Evolutionary conservation across 2,113 vertebrate species (phyloP), one percentile per base, ranked within the genome.

Genomic region (Rhipidura dahli): DNA sequence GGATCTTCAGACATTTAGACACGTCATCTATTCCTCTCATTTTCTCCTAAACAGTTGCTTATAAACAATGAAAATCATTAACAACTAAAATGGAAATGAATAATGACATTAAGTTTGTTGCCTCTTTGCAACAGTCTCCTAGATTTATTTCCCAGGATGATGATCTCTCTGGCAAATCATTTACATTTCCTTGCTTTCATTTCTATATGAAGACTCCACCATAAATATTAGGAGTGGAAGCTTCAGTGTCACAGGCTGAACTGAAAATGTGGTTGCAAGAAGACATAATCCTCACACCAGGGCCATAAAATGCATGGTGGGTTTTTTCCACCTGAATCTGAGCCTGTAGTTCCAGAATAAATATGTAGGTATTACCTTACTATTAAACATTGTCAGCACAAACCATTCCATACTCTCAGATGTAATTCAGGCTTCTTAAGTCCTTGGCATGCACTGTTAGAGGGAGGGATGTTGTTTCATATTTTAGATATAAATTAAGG

Each of bases 381-480:
- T 42, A 39, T 47, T 15, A 83, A 80, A 23, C 37, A 81, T 59
- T 2, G 2, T 22, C 60, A 82, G 27, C 24, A 75, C 1, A 2
- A 79, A 47, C 4, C 18, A 39, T 50, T 61, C 40, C 9, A 11
- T 31, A 6, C 10, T 81, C 50, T 56, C 51, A 68, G 45, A 35
- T 28, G 15, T 6, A 81, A 72, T 56, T 63, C 70, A 65, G 10
- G n/a, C 6, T 49, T 72, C 72, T 60, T 12, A 79, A 87, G 15
- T 13, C 37, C 11, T 24, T 78, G 23, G 22, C 4, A 47, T 13
- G 14, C 30, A 45, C 12, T 22, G 2, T 39, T 60, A 20, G 2
- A 3, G 33, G 1, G 10, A 14, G 1, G 0, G 8, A 8, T 15
- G 19, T 53, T 51, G 23, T 16, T 11, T 50, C 3, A 2, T 18